Percentiles rank a stretch among this genome's conserved stretches.
phyloP scores from a whole-genome alignment of 1,140 invertebrate species.

The Caenorhabditis latens region DNA sequence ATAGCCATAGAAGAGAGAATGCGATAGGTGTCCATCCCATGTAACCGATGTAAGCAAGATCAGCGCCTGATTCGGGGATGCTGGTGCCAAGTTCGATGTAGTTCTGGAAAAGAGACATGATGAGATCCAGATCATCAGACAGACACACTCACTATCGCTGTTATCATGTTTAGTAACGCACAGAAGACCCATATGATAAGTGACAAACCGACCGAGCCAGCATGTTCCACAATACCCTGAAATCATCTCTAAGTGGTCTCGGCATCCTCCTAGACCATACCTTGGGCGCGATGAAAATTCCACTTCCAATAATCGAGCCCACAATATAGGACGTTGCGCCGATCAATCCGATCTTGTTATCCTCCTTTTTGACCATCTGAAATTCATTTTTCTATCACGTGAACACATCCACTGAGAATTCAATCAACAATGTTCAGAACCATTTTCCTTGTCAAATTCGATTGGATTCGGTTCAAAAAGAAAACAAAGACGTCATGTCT shows the following conservation, averaged over 20 bases:
- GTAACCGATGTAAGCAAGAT: slow-evolving; percentile 54
- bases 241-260: no score
- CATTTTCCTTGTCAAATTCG: neutral
- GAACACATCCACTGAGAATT: no score
- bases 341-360: slow-evolving; percentile 49
- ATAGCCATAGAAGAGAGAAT: slow-evolving; percentile 59
- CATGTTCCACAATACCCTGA: slow-evolving; percentile 58
- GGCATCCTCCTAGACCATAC: neutral
- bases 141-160: slow-evolving; percentile 56
- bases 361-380: slow-evolving; percentile 47
- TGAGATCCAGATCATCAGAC: neutral
- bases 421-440: neutral
- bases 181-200: slow-evolving; percentile 57
- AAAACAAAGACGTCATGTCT: slow-evolving; percentile 10
- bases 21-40: slow-evolving; percentile 60
- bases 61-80: slow-evolving; percentile 57
- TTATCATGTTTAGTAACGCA: slow-evolving; percentile 47
- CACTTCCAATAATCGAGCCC: slow-evolving; percentile 54
- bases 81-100: slow-evolving; percentile 61
- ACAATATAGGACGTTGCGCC: slow-evolving; percentile 52
- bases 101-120: slow-evolving; percentile 17
- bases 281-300: slow-evolving; percentile 51
- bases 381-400: neutral
- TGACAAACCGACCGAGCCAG: slow-evolving; percentile 52
- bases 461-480: neutral